These are phyloP conservation scores for Sesamia nonagrioides DNA, from an alignment of 1,140 invertebrate genomes.

Conservation along the genomic window DNA sequence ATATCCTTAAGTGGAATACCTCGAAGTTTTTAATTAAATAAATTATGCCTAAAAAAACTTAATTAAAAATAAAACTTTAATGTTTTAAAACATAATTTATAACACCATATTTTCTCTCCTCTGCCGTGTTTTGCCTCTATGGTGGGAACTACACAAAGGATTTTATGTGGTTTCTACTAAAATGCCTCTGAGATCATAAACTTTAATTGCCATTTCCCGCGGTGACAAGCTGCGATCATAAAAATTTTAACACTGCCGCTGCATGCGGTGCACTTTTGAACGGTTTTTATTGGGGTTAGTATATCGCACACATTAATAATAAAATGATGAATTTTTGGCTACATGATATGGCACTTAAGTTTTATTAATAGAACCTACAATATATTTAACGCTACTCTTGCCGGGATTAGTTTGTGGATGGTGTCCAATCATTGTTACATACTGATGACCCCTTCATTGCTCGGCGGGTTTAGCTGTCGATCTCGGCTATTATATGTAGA, in stretches of 20 bases:
- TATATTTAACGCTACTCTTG: too few relatives aligned
- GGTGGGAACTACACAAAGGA: slow-evolving; percentile 19
- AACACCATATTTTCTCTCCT: background rate
- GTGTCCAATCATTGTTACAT: too few relatives aligned
- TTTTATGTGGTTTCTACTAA: slow-evolving; percentile 34
- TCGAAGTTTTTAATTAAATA: too few relatives aligned
- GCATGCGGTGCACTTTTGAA: slow-evolving; percentile 5
- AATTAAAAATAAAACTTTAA: too few relatives aligned
- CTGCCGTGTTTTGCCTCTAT: background rate
- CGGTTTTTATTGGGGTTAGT: background rate
- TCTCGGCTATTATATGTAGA: too few relatives aligned
- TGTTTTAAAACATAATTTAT: background rate
- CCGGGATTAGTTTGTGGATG: too few relatives aligned
- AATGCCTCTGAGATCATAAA: slow-evolving; percentile 26
- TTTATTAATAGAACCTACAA: too few relatives aligned
- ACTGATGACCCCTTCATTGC: too few relatives aligned
- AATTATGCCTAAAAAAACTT: too few relatives aligned
- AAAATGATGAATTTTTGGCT: background rate
- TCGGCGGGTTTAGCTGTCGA: too few relatives aligned
- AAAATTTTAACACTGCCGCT: slow-evolving; percentile 24
- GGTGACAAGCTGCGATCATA: slow-evolving; percentile 24
- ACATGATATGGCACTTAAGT: background rate
- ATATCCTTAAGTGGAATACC: too few relatives aligned
- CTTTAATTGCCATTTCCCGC: slow-evolving; percentile 30
- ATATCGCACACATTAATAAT: background rate